These are phyloP conservation scores for Clanis bilineata DNA, from an alignment of 2,888 invertebrate species.

Conservation along the genomic window DNA sequence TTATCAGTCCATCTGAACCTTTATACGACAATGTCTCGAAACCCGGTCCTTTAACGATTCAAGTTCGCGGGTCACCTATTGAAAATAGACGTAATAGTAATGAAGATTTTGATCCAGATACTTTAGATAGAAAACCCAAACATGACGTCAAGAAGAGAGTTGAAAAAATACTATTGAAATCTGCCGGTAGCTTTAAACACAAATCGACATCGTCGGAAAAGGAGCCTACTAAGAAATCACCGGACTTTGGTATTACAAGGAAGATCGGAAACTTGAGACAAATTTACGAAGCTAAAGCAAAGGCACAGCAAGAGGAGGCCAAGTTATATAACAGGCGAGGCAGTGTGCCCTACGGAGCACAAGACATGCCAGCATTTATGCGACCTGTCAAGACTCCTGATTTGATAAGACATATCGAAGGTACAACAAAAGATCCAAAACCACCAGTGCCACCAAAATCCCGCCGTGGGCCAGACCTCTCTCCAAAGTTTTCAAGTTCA, in stretches of 20 bases:
- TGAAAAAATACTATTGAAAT: constrained; percentile 82
- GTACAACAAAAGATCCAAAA: constrained; percentile 55
- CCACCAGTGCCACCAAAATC: constrained; percentile 73
- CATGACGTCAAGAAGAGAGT: constrained; percentile 65
- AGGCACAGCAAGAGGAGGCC: constrained; percentile 58
- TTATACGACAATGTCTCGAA: constrained; percentile 81
- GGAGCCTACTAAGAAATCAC: constrained; percentile 46
- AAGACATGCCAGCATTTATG: constrained; percentile 57
- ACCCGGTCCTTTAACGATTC: constrained; percentile 90
- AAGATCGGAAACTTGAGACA: constrained; percentile 88
- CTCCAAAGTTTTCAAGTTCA: constrained; percentile 49
- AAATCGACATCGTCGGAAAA: constrained; percentile 62
- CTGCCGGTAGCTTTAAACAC: constrained; percentile 88
- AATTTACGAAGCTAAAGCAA: constrained; percentile 88
- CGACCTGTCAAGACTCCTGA: constrained; percentile 60
- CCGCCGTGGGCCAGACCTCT: constrained; percentile 51
- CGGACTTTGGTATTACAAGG: constrained; percentile 72
- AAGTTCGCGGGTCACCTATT: constrained; percentile 88
- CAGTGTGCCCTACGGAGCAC: constrained; percentile 58
- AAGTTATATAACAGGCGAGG: constrained; percentile 63
- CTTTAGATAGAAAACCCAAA: constrained; percentile 88
- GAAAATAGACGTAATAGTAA: constrained; percentile 85
- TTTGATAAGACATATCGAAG: constrained; percentile 57
- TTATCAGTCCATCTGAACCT: constrained; percentile 83
- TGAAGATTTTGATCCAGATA: constrained; percentile 92